Base-by-base conservation (phyloP, 2,113 vertebrate species). In the Carassius auratus region DNA sequence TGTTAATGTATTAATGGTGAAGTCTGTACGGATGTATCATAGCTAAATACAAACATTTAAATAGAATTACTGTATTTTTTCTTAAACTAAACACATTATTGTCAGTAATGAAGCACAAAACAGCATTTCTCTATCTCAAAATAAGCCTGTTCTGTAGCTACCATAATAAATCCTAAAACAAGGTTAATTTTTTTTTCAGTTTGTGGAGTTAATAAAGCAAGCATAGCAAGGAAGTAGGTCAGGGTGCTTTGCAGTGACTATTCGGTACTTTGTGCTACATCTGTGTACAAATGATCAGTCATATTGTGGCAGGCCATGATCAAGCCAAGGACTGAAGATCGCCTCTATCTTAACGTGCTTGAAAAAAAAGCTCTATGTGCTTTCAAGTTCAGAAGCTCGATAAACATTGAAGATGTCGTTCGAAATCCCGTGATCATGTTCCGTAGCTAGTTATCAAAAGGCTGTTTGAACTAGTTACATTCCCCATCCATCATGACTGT, bases 231-330 rank as follows among this genome's bases (percentile, higher is more conserved):
- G 45, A 48, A 48, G 45, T 48, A 12, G 45, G 45, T 48, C 45
- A 48, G 45, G 45, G 45, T 48, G 14, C 8, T 66, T 59, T 64
- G 7, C 3, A 12, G 12, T 30, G 45, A 26, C 5, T 62, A 3
- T 68, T 57, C 13, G 12, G 42, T 45, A 45, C 9, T 45, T 48
- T 48, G 45, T 12, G 45, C 45, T 48, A 48, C 42, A 45, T 50
- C 48, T 50, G 48, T 45, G 42, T 45, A 45, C 45, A 48, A 48
- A 55, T 48, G 64, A 33, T 82, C 26, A 66, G 14, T 52, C 61
- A 33, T 50, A 45, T 52, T 52, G 80, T 82, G 80, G 42, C 80
- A 81, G 62, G 62, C 45, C n/a, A 45, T 81, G 80, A 81, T 81
- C 80, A 69, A 38, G 36, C 36, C 36, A 38, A 81, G 42, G 42